These are phyloP conservation scores for Illadopsis cleaveri DNA, from an alignment of 2,113 vertebrate genomes.

Conservation along the genomic window DNA sequence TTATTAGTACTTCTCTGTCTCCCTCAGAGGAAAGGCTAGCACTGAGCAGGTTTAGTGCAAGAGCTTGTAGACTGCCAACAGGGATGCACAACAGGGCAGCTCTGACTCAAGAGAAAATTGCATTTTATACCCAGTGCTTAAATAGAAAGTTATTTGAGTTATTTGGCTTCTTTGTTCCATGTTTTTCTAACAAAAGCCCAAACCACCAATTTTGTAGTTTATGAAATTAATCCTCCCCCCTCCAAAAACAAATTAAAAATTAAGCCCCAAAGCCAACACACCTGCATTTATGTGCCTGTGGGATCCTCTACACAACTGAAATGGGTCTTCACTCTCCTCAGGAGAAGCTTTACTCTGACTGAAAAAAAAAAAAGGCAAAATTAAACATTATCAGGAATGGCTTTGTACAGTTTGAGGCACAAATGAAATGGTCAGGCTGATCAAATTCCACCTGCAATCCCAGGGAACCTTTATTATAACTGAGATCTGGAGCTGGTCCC, in stretches of 20 bases:
- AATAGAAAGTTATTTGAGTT: not conserved
- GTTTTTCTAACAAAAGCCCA: not conserved
- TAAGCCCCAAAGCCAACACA: constrained; percentile 5
- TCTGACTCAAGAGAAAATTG: not conserved
- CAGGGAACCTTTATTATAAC: fast-evolving
- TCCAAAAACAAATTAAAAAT: not conserved
- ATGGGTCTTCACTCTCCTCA: constrained; percentile 27
- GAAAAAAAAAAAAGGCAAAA: not conserved
- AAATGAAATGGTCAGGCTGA: not conserved
- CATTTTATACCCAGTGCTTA: not conserved
- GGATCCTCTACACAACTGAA: constrained; percentile 15
- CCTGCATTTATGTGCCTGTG: constrained; percentile 80
- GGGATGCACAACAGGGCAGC: not conserved
- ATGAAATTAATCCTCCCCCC: not conserved
- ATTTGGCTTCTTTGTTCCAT: not conserved
- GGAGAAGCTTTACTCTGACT: constrained; percentile 4
- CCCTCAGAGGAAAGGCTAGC: not conserved
- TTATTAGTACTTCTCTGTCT: not conserved
- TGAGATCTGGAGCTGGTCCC: not conserved
- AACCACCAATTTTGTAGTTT: not conserved
- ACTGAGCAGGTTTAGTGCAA: not conserved
- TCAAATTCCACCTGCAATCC: not conserved
- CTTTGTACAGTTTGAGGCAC: not conserved
- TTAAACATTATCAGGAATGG: not conserved
- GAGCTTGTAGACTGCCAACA: not conserved